phyloP scores from a whole-genome alignment of 2,797 vertebrate species.

The Microhierax caerulescens region DNA sequence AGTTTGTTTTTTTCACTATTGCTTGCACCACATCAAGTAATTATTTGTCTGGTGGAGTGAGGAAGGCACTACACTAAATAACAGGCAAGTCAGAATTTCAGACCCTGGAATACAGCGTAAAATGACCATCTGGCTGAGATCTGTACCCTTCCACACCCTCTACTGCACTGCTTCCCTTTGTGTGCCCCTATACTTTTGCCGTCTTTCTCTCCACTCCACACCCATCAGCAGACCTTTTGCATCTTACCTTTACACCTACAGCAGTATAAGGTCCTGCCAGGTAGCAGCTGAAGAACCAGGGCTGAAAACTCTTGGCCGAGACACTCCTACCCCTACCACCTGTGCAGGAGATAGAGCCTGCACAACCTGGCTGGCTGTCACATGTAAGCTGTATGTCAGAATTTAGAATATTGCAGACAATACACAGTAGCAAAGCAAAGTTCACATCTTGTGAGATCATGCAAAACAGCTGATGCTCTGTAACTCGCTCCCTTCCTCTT shows the following conservation, averaged over 20 bases:
- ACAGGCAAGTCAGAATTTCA: neutral
- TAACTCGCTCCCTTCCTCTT: neutral
- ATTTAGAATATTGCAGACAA: accelerated
- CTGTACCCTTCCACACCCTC: too few relatives aligned
- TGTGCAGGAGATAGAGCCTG: accelerated
- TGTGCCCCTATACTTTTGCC: accelerated
- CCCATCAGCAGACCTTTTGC: neutral
- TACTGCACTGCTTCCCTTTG: neutral
- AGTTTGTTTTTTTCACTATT: neutral
- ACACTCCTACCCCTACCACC: accelerated
- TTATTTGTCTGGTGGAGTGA: neutral
- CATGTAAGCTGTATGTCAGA: accelerated
- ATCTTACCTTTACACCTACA: neutral
- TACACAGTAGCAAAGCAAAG: neutral
- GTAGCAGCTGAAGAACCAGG: neutral
- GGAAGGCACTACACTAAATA: neutral
- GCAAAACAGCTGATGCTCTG: neutral
- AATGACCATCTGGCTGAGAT: neutral
- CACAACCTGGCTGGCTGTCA: too few relatives aligned
- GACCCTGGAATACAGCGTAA: neutral
- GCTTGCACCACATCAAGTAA: neutral
- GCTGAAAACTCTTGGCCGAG: neutral
- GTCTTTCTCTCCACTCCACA: neutral
- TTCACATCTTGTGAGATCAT: neutral
- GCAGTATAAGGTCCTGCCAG: neutral